phyloP scores from a whole-genome alignment of 2,888 invertebrate genomes.

The Argyra leucocephala region DNA sequence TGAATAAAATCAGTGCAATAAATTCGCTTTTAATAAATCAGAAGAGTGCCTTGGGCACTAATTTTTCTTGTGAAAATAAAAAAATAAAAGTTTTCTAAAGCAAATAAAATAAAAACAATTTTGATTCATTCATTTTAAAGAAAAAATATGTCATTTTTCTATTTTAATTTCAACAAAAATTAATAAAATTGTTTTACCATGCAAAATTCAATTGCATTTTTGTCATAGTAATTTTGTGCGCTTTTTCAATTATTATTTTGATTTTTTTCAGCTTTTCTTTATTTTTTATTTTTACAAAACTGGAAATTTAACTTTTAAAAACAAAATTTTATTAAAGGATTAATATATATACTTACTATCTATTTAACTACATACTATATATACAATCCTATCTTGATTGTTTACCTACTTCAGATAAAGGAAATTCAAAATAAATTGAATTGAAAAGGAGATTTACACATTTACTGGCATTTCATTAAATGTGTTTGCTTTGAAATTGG shows the following conservation, averaged over 20 bases:
- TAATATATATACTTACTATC: not conserved
- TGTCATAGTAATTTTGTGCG: constrained; percentile 2
- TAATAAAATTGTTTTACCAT: too few relatives aligned
- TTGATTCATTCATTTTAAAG: not conserved
- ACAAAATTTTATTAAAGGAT: too few relatives aligned
- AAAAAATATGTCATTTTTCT: not conserved
- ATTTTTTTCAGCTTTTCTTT: not conserved
- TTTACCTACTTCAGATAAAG: not conserved
- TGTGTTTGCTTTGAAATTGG: not conserved
- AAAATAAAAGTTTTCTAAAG: not conserved
- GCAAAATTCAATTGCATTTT: not conserved
- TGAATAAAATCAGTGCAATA: too few relatives aligned
- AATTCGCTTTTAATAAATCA: too few relatives aligned
- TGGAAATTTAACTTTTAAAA: not conserved
- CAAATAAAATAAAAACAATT: too few relatives aligned
- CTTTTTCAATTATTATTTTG: not conserved
- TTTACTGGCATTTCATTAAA: not conserved
- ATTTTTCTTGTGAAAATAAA: not conserved
- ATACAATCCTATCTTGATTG: not conserved
- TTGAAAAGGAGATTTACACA: not conserved
- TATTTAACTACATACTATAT: not conserved
- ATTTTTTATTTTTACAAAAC: not conserved
- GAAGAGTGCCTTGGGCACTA: too few relatives aligned
- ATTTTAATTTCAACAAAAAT: not conserved
- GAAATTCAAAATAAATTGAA: not conserved